phyloP scores from a whole-genome alignment of 2,888 invertebrate genomes.

The Anoncus sp. region DNA sequence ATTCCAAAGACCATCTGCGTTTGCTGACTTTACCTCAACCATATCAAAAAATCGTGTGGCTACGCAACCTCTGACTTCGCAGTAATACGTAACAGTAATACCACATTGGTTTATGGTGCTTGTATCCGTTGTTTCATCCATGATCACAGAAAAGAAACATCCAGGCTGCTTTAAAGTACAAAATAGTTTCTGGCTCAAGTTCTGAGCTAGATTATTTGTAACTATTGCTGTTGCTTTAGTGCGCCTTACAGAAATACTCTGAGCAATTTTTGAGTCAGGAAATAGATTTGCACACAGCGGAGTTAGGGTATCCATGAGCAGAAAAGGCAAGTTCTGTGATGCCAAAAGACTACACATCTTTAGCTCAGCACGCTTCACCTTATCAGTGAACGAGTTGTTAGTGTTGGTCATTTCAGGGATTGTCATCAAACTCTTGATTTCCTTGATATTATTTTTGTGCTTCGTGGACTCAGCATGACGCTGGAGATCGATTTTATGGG shows the following conservation, averaged over 20 bases:
- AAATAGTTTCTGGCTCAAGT: slow-evolving; percentile 16
- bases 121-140: slow-evolving; percentile 33
- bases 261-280: slow-evolving; percentile 62
- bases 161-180: slow-evolving; percentile 3
- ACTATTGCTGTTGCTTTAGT: slow-evolving; percentile 56
- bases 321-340: slow-evolving; percentile 63
- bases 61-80: slow-evolving; percentile 82
- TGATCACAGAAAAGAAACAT: slow-evolving; percentile 31
- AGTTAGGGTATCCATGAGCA: slow-evolving; percentile 57
- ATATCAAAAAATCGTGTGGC: slow-evolving; percentile 67
- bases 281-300: slow-evolving; percentile 56
- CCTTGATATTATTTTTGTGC: slow-evolving; percentile 8
- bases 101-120: slow-evolving; percentile 33
- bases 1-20: slow-evolving; percentile 53
- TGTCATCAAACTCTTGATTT: slow-evolving; percentile 4
- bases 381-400: slow-evolving; percentile 2
- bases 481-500: neutral
- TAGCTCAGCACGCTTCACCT: slow-evolving; percentile 32
- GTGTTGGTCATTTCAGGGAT: slow-evolving; percentile 18
- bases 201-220: neutral
- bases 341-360: slow-evolving; percentile 51
- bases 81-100: slow-evolving; percentile 25
- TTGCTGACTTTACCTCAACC: slow-evolving; percentile 63
- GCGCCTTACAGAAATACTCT: slow-evolving; percentile 54
- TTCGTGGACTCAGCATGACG: slow-evolving; percentile 4